A percentile compares a stretch with the other conserved stretches of the same genome.
These are phyloP conservation scores for Spheniscus mendiculus DNA, from an alignment of 2,113 vertebrate species.

Conservation along the genomic window DNA sequence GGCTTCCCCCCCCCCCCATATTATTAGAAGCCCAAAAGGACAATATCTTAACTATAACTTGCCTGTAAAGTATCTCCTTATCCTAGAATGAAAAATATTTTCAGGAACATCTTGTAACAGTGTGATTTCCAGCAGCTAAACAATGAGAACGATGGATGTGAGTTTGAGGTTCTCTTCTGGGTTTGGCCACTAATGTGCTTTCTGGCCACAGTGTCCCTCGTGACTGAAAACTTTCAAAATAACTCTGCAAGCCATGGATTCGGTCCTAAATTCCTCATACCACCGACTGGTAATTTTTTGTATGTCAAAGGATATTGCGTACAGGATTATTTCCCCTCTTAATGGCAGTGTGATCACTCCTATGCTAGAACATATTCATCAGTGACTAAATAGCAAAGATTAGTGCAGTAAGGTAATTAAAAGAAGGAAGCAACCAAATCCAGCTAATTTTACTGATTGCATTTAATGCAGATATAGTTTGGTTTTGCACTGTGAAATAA, in stretches of 20 bases:
- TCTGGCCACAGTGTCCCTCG: neutral
- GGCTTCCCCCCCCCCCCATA: rapidly evolving
- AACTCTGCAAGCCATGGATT: neutral
- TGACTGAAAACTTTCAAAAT: neutral
- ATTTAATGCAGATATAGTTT: neutral
- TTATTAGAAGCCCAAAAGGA: neutral
- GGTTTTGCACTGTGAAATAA: neutral
- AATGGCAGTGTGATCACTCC: neutral
- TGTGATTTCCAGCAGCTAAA: neutral
- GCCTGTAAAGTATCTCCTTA: neutral
- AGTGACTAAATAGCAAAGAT: neutral
- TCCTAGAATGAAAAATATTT: neutral
- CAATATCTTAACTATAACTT: neutral
- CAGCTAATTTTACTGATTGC: neutral
- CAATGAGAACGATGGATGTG: neutral
- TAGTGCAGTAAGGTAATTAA: neutral
- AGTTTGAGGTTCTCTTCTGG: neutral
- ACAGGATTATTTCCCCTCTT: neutral
- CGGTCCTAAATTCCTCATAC: neutral
- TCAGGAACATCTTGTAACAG: neutral
- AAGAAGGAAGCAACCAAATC: neutral
- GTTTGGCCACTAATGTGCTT: neutral
- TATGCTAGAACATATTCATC: neutral
- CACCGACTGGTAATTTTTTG: neutral
- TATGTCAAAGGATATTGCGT: neutral